These are phyloP conservation scores for Teleogryllus oceanicus DNA, from an alignment of 2,888 invertebrate genomes.

Conservation along the genomic window DNA sequence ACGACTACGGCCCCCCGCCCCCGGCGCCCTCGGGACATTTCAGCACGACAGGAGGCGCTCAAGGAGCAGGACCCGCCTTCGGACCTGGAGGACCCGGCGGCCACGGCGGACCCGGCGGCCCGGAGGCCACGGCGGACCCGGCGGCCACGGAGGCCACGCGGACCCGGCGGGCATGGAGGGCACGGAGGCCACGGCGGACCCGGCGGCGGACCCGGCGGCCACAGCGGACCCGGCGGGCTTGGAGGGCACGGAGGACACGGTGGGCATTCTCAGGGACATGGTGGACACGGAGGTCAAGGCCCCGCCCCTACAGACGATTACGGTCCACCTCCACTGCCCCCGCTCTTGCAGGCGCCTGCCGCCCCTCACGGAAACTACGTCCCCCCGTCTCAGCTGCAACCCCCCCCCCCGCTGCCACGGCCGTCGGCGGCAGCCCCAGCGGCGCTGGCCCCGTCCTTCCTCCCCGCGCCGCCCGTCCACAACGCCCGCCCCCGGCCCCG, in stretches of 20 bases:
- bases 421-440: background rate
- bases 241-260: too few relatives aligned
- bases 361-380: background rate
- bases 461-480: slow-evolving; percentile 20
- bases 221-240: too few relatives aligned
- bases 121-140: too few relatives aligned
- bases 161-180: background rate
- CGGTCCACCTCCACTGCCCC: slow-evolving; percentile 9
- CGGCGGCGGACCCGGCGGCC: too few relatives aligned
- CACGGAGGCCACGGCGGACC: background rate
- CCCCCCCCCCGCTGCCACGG: background rate
- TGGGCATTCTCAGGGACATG: background rate
- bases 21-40: background rate
- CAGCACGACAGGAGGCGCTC: background rate
- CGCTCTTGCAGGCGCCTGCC: background rate
- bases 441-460: background rate
- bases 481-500: slow-evolving; percentile 23
- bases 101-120: too few relatives aligned
- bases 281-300: background rate
- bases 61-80: background rate
- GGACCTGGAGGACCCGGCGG: background rate
- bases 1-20: slow-evolving; percentile 42
- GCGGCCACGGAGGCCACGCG: too few relatives aligned
- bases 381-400: background rate
- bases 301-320: slow-evolving; percentile 2